Conservation (phyloP, 2,888 invertebrate genomes). For the Cataglyphis livida region DNA sequence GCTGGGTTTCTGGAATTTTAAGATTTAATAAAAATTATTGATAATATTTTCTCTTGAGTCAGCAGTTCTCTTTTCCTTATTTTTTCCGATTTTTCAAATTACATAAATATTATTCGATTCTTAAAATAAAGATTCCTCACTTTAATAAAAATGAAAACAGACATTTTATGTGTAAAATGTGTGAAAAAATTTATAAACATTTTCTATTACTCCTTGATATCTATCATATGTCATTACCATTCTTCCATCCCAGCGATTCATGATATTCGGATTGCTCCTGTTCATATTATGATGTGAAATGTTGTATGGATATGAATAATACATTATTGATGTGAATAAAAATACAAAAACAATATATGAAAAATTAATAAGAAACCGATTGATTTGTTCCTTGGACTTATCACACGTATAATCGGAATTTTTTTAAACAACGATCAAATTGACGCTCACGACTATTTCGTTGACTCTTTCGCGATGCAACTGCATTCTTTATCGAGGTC, state of each 20-base stretch:
- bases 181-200: neutral
- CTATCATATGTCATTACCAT: neutral
- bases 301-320: neutral
- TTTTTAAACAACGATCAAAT: neutral
- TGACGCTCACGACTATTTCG: slow-evolving; percentile 16
- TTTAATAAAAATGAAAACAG: neutral
- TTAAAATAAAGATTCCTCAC: neutral
- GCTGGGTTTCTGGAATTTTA: slow-evolving; percentile 64
- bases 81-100: neutral
- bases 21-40: neutral
- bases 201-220: neutral
- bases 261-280: neutral
- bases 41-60: slow-evolving; percentile 14
- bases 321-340: neutral
- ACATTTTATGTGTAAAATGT: neutral
- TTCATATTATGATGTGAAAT: slow-evolving; percentile 11
- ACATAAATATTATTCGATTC: neutral
- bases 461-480: slow-evolving; percentile 23
- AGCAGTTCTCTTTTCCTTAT: neutral
- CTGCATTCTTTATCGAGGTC: slow-evolving; percentile 44
- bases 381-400: slow-evolving; percentile 46
- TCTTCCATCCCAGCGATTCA: neutral
- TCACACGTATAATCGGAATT: neutral
- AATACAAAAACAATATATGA: neutral
- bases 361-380: slow-evolving; percentile 38